These are phyloP conservation scores for Lineus longissimus DNA, from an alignment of 1,140 invertebrate species.

Conservation along the genomic window DNA sequence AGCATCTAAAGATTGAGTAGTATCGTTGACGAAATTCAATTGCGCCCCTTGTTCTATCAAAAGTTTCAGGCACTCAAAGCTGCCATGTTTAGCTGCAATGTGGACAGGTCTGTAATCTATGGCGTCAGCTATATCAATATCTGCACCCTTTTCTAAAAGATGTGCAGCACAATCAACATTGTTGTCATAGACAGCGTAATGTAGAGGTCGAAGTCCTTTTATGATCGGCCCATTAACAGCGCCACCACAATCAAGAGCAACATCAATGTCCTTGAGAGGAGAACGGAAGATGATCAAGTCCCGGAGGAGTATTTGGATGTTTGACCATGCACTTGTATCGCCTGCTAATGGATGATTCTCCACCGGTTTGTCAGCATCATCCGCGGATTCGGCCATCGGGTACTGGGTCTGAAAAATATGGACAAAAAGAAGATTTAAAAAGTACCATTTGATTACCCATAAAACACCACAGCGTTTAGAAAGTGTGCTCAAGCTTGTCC, in stretches of 20 bases:
- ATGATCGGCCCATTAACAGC: slow-evolving; percentile 55
- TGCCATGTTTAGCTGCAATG: slow-evolving; percentile 79
- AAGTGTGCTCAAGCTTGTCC: too few species aligned
- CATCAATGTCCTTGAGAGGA: slow-evolving; percentile 72
- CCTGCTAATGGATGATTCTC: too few species aligned
- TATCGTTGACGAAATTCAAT: slow-evolving; percentile 64
- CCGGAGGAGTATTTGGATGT: slow-evolving; percentile 73
- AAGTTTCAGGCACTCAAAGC: slow-evolving; percentile 58
- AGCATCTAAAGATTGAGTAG: slow-evolving; percentile 23
- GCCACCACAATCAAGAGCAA: slow-evolving; percentile 33
- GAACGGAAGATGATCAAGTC: slow-evolving; percentile 86
- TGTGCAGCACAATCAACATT: slow-evolving; percentile 70
- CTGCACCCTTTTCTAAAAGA: slow-evolving; percentile 61
- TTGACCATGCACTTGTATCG: not conserved
- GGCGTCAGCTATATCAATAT: slow-evolving; percentile 82
- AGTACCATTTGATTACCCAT: not conserved
- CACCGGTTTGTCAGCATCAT: too few species aligned
- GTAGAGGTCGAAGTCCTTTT: slow-evolving; percentile 75
- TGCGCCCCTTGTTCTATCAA: slow-evolving; percentile 75
- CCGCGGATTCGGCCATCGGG: too few species aligned
- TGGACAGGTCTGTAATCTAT: slow-evolving; percentile 87
- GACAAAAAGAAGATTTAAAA: not conserved
- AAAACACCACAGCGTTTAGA: not conserved
- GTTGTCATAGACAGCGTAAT: slow-evolving; percentile 84
- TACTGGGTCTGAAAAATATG: too few species aligned